Conservation (phyloP, 2,888 invertebrate species). For the Cryptocephalus primarius region DNA sequence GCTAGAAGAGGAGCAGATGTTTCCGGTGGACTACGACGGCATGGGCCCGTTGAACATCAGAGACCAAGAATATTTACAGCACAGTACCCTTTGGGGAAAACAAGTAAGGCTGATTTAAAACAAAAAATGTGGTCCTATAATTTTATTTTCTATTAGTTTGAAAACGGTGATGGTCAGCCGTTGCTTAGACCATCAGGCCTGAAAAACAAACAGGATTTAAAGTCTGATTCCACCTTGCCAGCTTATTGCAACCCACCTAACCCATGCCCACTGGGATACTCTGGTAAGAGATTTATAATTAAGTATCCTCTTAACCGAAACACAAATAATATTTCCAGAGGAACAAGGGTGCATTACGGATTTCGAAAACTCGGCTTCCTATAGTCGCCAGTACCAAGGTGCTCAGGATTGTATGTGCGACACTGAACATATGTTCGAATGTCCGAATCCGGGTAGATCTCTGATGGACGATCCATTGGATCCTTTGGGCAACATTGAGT, state of each 20-base stretch:
- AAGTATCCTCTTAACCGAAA: neutral
- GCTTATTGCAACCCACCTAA: slow-evolving; percentile 99
- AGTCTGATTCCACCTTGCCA: slow-evolving; percentile 84
- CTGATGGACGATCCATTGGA: slow-evolving; percentile 26
- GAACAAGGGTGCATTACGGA: slow-evolving; percentile 83
- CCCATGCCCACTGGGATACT: slow-evolving; percentile 93
- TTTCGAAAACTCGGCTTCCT: slow-evolving; percentile 92
- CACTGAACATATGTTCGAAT: slow-evolving; percentile 93
- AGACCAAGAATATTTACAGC: slow-evolving; percentile 80
- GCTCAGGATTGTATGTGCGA: slow-evolving; percentile 96
- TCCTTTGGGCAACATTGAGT: slow-evolving; percentile 42
- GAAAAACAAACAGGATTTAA: slow-evolving; percentile 62
- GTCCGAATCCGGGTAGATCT: slow-evolving; percentile 50
- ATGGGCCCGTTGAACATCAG: slow-evolving; percentile 61
- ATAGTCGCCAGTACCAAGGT: slow-evolving; percentile 86
- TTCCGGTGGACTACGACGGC: slow-evolving; percentile 56
- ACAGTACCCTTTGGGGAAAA: slow-evolving; percentile 55
- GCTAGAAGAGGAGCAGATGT: slow-evolving; percentile 39
- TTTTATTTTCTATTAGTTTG: neutral
- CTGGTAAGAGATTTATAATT: slow-evolving; percentile 42
- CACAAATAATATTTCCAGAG: slow-evolving; percentile 23
- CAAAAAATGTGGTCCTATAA: neutral
- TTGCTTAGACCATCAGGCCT: slow-evolving; percentile 47
- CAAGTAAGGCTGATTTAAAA: slow-evolving; percentile 33
- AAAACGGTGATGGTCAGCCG: slow-evolving; percentile 58